phyloP scores from a whole-genome alignment of 2,888 invertebrate species.

The Mongoloraphidia duomilia region DNA sequence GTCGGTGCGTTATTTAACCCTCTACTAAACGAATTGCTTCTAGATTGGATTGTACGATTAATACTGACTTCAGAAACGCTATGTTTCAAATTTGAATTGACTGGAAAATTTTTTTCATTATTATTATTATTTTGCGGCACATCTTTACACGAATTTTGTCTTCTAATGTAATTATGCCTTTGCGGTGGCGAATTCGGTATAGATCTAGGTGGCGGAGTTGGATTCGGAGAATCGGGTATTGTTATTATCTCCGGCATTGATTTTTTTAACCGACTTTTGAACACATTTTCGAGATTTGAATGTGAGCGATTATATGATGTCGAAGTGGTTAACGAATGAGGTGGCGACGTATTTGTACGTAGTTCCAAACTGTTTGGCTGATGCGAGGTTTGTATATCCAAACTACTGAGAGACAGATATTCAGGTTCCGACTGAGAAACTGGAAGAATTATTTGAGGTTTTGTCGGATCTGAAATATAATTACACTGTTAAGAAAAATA shows the following conservation, averaged over 20 bases:
- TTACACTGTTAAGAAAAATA: neutral
- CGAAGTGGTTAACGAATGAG: slow-evolving; percentile 15
- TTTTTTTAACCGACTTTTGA: slow-evolving; percentile 14
- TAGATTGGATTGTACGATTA: slow-evolving; percentile 19
- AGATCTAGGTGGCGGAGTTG: slow-evolving; percentile 6
- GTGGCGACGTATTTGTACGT: slow-evolving; percentile 23
- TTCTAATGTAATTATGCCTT: slow-evolving; percentile 21
- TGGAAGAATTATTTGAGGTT: slow-evolving; percentile 31
- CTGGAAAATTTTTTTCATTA: slow-evolving; percentile 14
- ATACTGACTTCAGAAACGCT: slow-evolving; percentile 29
- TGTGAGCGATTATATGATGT: slow-evolving; percentile 28
- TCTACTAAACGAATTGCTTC: slow-evolving; percentile 7
- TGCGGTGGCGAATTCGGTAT: slow-evolving; percentile 6
- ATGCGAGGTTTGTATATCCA: slow-evolving; percentile 6
- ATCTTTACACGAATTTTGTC: slow-evolving; percentile 30
- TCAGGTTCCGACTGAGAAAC: slow-evolving; percentile 10
- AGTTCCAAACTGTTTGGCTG: slow-evolving; percentile 7
- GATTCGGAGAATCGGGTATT: slow-evolving; percentile 18
- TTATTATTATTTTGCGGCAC: slow-evolving; percentile 21
- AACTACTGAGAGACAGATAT: slow-evolving; percentile 8
- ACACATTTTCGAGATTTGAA: slow-evolving; percentile 30
- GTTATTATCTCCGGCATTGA: neutral
- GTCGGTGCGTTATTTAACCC: slow-evolving; percentile 14
- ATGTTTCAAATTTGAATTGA: slow-evolving; percentile 21
- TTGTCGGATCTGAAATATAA: slow-evolving; percentile 30